A percentile compares a stretch with the other conserved stretches of the same genome.
Evolutionary conservation across 2,113 vertebrate species (phyloP).

Genomic region (Calidris pygmaea): DNA sequence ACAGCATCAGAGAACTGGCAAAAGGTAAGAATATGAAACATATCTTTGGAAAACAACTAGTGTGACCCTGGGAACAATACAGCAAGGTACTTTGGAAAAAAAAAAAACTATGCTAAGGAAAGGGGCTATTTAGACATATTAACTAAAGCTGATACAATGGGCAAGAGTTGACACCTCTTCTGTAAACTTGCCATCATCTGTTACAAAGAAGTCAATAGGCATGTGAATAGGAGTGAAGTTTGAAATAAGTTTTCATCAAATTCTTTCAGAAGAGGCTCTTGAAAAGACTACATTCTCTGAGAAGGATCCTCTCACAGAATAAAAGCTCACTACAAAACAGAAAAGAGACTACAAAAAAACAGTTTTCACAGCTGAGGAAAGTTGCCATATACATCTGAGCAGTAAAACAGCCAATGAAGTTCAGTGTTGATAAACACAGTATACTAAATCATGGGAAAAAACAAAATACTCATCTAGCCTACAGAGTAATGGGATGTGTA

Average conservation of each 20-base stretch:
- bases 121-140: background rate
- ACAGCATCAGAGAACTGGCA: background rate
- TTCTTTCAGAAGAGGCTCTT: background rate
- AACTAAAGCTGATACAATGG: background rate
- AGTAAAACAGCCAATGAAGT: background rate
- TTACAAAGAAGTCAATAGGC: background rate
- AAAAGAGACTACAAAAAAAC: background rate
- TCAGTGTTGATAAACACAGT: background rate
- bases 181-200: background rate
- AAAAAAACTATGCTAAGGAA: background rate
- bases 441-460: background rate
- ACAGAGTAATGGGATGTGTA: rapidly evolving
- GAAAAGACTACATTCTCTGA: background rate
- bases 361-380: background rate
- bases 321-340: background rate
- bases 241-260: background rate
- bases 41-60: background rate
- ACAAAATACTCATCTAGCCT: background rate
- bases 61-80: background rate
- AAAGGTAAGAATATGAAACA: background rate
- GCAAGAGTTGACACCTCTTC: background rate
- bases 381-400: background rate
- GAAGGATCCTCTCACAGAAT: background rate
- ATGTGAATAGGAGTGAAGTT: background rate
- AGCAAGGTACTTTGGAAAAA: background rate